phyloP scores from a whole-genome alignment of 2,888 invertebrate species.

The Eurytoma californica region DNA sequence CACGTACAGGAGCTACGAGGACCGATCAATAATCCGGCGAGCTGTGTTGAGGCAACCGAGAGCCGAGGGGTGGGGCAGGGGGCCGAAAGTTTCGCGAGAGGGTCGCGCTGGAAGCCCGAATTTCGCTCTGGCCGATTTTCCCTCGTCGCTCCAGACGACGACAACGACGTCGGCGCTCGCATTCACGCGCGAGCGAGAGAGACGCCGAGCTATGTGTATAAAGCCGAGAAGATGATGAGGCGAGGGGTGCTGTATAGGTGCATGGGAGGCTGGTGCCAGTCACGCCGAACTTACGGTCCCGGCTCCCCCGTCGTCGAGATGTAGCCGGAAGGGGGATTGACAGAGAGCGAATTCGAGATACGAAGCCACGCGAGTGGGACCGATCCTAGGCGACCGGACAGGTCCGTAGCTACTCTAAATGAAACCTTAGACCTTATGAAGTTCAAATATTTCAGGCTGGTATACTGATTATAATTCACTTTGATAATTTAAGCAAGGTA shows the following conservation, averaged over 20 bases:
- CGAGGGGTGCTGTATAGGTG: slow-evolving; percentile 60
- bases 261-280: background rate
- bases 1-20: slow-evolving; percentile 62
- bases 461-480: no score
- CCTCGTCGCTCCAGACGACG: slow-evolving; percentile 56
- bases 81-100: slow-evolving; percentile 58
- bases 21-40: slow-evolving; percentile 71
- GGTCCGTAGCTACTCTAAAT: slow-evolving; percentile 9
- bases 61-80: slow-evolving; percentile 61
- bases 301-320: slow-evolving; percentile 56
- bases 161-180: slow-evolving; percentile 55
- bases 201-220: slow-evolving; percentile 55
- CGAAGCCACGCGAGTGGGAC: background rate
- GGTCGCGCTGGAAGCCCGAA: background rate
- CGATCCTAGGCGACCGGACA: slow-evolving; percentile 3
- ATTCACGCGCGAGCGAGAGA: slow-evolving; percentile 58
- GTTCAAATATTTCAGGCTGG: no score
- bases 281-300: background rate
- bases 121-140: slow-evolving; percentile 58
- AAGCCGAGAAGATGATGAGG: slow-evolving; percentile 73
- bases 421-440: no score
- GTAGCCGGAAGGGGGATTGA: slow-evolving; percentile 64
- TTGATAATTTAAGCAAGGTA: no score
- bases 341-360: slow-evolving; percentile 18
- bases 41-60: slow-evolving; percentile 64